Conservation (phyloP, 37 sponge, comb jelly and placozoan species). For the Ianthella basta region DNA sequence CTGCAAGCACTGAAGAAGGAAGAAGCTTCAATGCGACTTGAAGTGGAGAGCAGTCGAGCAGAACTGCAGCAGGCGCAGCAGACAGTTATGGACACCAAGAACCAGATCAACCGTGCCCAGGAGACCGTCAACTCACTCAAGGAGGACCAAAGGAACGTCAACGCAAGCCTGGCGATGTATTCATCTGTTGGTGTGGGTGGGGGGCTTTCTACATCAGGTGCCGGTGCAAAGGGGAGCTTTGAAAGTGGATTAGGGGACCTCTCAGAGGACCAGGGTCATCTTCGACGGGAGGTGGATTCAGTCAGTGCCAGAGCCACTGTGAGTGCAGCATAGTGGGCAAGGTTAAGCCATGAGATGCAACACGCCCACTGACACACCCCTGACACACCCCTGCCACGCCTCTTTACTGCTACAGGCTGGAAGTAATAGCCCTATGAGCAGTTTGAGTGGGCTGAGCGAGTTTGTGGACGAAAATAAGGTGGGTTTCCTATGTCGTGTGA, state of each 20-base stretch:
- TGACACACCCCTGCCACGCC: neutral
- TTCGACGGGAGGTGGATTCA: constrained; percentile 58
- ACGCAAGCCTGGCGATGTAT: constrained; percentile 38
- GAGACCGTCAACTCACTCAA: constrained; percentile 42
- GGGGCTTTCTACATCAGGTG: neutral
- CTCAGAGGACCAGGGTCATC: constrained; percentile 51
- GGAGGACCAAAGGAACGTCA: constrained; percentile 51
- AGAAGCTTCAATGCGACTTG: constrained; percentile 57
- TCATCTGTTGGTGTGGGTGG: neutral
- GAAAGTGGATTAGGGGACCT: constrained; percentile 45
- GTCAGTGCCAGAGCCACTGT: constrained; percentile 82
- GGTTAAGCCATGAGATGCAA: neutral
- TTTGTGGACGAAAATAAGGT: constrained; percentile 12
- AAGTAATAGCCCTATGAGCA: constrained; percentile 83
- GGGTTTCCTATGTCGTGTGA: neutral
- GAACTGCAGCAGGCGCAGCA: constrained; percentile 62
- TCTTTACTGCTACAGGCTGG: constrained; percentile 62
- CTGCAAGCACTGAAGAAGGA: constrained; percentile 57
- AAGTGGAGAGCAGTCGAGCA: constrained; percentile 50
- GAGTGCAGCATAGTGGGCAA: constrained; percentile 15
- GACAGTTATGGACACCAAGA: constrained; percentile 36
- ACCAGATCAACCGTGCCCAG: constrained; percentile 60
- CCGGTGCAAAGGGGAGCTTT: constrained; percentile 25
- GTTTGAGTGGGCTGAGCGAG: constrained; percentile 80
- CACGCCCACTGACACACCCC: neutral